Evolutionary conservation across 2,888 invertebrate genomes (phyloP), one percentile per base, ranked within the genome.

Genomic region (Bugulina stolonifera): DNA sequence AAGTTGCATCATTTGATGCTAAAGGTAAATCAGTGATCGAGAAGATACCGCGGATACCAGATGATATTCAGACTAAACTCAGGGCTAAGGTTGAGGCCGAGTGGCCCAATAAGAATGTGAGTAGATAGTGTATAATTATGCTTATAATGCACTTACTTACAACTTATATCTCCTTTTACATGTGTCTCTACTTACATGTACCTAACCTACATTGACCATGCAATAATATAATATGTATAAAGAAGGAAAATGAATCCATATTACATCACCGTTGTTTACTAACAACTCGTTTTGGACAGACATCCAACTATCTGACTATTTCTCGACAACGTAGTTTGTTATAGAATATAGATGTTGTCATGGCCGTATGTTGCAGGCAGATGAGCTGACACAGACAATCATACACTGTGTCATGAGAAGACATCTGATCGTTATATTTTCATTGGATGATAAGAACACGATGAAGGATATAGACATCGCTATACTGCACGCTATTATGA

Each of bases 401-500:
- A 64, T 32, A 32, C 64, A 64, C n/a, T 64, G 64, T 32, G 64
- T 64, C 3, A 64, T 32, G 27, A 64, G 64, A 32, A 27, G 64
- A 34, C 29, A 64, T 64, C 64, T 64, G 29, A 64, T 64, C 25
- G 64, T 64, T 64, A 27, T 64, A 27, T 64, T 64, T 32, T 64
- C 64, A 29, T 32, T 64, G 34, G 64, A 64, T 32, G 64, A 27
- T n/a, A 69, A 71, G 35, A 69, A 55, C n/a, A 76, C 78, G 3
- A 76, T 76, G 29, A 76, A 76, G 35, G 82, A 82, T 69, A 79
- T 84, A 43, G 84, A 84, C 72, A 76, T 83, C 35, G 82, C 83
- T 55, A 82, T 84, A 71, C 75, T 84, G 55, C 80, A 81, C 73
- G 82, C 83, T 57, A 75, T 84, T 5, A 76, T 84, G 25, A 84